phyloP scores from a whole-genome alignment of 2,888 invertebrate species.

The Agriopis leucophaearia region DNA sequence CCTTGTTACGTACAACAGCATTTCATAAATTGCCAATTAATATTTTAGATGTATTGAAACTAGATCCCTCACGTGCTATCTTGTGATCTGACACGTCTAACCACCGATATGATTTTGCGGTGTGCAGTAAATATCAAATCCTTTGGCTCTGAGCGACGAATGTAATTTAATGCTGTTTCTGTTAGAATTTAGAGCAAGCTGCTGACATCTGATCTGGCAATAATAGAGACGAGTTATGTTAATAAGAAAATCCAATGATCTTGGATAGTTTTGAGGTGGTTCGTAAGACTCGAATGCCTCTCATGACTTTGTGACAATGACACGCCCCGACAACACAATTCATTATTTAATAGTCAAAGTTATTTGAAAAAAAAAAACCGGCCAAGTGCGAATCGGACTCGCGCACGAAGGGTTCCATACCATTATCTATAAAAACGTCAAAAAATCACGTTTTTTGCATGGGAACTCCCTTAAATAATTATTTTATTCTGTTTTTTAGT shows the following conservation, averaged over 20 bases:
- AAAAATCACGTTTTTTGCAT: no score
- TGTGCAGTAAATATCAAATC: background rate
- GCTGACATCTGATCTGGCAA: slow-evolving; percentile 24
- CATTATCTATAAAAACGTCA: no score
- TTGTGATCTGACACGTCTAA: background rate
- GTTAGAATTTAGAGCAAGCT: slow-evolving; percentile 5
- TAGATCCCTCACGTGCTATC: background rate
- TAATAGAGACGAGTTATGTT: slow-evolving; percentile 42
- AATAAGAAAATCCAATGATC: slow-evolving; percentile 27
- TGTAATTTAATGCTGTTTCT: background rate
- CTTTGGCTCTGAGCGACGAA: background rate
- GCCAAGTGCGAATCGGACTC: no score
- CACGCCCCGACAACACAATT: background rate
- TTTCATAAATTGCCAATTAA: no score
- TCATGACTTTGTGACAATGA: no score
- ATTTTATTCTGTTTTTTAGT: no score
- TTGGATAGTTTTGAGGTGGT: background rate
- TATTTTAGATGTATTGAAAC: background rate
- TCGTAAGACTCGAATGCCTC: background rate
- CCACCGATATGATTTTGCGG: background rate
- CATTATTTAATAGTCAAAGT: background rate
- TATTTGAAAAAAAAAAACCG: no score
- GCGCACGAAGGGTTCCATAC: no score
- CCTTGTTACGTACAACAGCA: no score
- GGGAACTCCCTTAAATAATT: no score